These are phyloP conservation scores for Pomatorhinus ruficollis DNA, from an alignment of 2,113 vertebrate genomes.

Conservation along the genomic window DNA sequence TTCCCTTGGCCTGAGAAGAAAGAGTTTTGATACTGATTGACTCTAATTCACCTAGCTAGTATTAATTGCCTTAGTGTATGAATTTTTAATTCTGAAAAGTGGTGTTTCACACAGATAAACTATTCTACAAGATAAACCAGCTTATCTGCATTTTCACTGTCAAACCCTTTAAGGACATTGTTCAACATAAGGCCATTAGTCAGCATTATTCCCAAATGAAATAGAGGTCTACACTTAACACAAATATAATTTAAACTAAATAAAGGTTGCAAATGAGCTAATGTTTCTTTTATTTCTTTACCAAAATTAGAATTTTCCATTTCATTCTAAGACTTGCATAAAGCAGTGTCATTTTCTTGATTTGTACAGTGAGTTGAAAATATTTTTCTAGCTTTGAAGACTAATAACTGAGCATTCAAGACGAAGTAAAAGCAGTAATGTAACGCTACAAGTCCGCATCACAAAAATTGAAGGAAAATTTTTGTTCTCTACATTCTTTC, in stretches of 20 bases:
- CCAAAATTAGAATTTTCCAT: neutral
- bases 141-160: neutral
- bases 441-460: neutral
- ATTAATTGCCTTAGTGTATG: neutral
- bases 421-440: neutral
- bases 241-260: neutral
- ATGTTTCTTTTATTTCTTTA: neutral
- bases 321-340: neutral
- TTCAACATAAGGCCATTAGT: too few species aligned
- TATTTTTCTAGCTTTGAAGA: neutral
- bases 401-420: neutral
- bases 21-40: neutral
- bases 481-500: neutral
- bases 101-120: neutral
- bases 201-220: neutral
- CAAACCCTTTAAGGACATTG: neutral
- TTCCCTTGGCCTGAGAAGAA: neutral
- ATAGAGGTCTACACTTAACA: neutral
- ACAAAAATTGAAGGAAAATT: neutral
- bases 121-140: neutral
- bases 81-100: neutral
- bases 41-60: neutral
- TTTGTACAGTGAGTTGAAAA: neutral
- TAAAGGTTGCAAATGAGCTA: neutral
- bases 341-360: neutral